phyloP scores from a whole-genome alignment of 2,113 vertebrate species.

The Rostratula benghalensis region DNA sequence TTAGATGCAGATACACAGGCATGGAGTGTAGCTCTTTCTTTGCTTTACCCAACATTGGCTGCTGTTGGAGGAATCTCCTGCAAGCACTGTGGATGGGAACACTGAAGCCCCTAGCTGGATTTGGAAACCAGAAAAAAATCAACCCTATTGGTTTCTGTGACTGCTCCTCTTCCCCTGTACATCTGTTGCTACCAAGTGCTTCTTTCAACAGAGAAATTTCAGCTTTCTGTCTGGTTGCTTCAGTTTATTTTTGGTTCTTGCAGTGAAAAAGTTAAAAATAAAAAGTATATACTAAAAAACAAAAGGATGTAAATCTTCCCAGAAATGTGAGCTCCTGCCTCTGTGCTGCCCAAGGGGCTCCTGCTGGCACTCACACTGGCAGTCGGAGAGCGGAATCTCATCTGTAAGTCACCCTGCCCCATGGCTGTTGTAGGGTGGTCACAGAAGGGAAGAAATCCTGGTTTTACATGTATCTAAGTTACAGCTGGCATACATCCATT shows the following conservation, averaged over 20 bases:
- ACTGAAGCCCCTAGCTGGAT: too few species aligned
- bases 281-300: neutral
- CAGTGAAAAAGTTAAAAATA: neutral
- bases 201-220: neutral
- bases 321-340: neutral
- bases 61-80: too few species aligned
- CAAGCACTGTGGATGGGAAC: too few species aligned
- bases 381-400: neutral
- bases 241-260: neutral
- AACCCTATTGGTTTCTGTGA: neutral
- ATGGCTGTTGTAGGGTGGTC: neutral
- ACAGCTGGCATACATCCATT: conserved; percentile 36
- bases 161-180: neutral
- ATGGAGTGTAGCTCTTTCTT: neutral
- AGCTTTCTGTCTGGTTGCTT: neutral
- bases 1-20: neutral
- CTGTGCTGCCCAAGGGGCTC: neutral
- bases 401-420: conserved; percentile 23
- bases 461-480: conserved; percentile 26
- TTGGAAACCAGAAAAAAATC: too few species aligned
- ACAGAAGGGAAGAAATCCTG: conserved; percentile 17
- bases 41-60: too few species aligned
- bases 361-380: accelerated
- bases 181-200: neutral
- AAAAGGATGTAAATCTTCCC: neutral